Conservation (phyloP, 2,113 vertebrate genomes). For the Drymodes brunneopygia region DNA sequence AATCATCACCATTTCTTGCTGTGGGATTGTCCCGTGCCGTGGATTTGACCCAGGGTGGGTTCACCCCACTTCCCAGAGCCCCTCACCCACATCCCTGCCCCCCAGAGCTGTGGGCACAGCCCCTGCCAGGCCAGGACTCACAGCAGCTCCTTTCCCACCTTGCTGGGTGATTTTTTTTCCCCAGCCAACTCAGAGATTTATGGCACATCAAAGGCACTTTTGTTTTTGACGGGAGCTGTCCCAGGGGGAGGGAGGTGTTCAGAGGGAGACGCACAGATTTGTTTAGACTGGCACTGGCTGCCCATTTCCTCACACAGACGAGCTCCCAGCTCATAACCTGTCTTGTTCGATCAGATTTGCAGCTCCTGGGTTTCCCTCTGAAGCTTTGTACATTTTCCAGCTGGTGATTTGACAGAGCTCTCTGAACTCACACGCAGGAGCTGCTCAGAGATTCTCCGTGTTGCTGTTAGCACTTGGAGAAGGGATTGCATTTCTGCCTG, state of each 20-base stretch:
- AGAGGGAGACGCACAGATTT: not conserved
- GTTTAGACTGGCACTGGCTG: not conserved
- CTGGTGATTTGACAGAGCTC: not conserved
- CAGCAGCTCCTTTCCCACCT: not conserved
- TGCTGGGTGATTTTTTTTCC: not conserved
- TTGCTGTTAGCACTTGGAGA: not conserved
- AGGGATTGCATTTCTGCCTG: not conserved
- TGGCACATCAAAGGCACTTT: not conserved
- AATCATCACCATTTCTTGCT: accelerated
- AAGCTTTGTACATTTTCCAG: not conserved
- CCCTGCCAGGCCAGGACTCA: not conserved
- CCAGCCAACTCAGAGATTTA: not conserved
- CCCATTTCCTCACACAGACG: not conserved
- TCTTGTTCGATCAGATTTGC: not conserved
- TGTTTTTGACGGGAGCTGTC: not conserved
- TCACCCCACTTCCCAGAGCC: not conserved
- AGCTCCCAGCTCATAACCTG: not conserved
- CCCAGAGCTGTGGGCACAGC: not conserved
- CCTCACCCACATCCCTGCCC: accelerated
- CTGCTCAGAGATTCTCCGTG: not conserved
- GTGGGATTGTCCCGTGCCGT: accelerated
- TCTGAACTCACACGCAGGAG: not conserved
- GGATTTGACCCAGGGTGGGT: not conserved
- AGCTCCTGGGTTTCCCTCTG: not conserved
- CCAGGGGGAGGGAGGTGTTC: not conserved